phyloP scores from a whole-genome alignment of 2,797 vertebrate genomes.

The Psittacula echo region DNA sequence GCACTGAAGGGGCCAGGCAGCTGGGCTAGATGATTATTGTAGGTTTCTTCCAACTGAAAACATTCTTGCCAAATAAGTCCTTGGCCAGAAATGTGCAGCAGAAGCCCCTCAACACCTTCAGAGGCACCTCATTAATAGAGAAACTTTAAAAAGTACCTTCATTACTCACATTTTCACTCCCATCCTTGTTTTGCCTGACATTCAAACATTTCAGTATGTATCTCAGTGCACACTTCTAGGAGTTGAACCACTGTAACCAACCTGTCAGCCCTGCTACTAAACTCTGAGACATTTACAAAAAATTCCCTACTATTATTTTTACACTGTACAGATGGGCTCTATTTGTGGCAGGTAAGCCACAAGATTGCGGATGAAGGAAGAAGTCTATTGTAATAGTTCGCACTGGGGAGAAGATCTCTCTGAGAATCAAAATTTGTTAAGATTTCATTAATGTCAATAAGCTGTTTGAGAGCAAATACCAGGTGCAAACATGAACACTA shows the following conservation, averaged over 20 bases:
- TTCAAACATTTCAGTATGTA: background rate
- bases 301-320: background rate
- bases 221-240: too few species aligned
- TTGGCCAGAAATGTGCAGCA: background rate
- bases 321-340: background rate
- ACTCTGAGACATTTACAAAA: background rate
- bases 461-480: rapidly evolving
- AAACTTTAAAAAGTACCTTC: background rate
- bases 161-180: background rate
- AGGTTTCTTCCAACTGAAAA: background rate
- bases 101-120: background rate
- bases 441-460: background rate
- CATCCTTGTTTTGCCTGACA: background rate
- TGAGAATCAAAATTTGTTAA: background rate
- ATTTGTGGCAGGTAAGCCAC: background rate
- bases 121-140: background rate
- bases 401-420: background rate
- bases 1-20: background rate
- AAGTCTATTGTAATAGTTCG: too few species aligned
- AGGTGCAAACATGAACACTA: background rate
- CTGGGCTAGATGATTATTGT: background rate
- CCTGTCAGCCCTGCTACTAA: background rate
- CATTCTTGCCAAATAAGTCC: background rate
- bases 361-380: background rate
- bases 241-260: rapidly evolving